Percentiles rank a stretch among this genome's conserved stretches.
Conservation (phyloP, 2,888 invertebrate genomes). For the Helleia helle region DNA sequence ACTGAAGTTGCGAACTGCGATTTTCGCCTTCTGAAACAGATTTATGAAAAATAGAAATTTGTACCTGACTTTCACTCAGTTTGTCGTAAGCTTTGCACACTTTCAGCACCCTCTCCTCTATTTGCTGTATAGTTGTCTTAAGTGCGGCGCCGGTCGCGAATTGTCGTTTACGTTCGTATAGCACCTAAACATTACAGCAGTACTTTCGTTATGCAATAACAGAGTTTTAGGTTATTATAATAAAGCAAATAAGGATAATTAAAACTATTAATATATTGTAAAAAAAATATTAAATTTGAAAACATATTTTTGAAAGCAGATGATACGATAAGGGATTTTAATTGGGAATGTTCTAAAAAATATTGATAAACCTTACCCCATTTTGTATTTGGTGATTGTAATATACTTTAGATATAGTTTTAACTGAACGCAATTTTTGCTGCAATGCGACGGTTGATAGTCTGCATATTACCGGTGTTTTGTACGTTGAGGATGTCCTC, state of each 20-base stretch:
- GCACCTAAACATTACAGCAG: slow-evolving; percentile 60
- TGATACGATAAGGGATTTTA: background rate
- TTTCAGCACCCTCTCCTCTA: slow-evolving; percentile 88
- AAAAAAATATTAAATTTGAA: too few relatives aligned
- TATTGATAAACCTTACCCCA: slow-evolving; percentile 4
- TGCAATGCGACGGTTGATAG: slow-evolving; percentile 45
- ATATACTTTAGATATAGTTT: slow-evolving; percentile 6
- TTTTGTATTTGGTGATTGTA: slow-evolving; percentile 8
- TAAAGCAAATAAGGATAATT: background rate
- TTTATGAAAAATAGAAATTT: slow-evolving; percentile 29
- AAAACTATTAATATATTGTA: too few relatives aligned
- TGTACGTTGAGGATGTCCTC: slow-evolving; percentile 51
- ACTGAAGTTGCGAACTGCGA: slow-evolving; percentile 82
- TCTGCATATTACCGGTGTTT: slow-evolving; percentile 55
- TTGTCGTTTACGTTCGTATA: slow-evolving; percentile 38
- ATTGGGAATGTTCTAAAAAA: slow-evolving; percentile 1
- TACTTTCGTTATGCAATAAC: slow-evolving; percentile 67
- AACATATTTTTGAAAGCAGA: too few relatives aligned
- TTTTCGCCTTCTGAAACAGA: slow-evolving; percentile 78
- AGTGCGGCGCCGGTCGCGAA: slow-evolving; percentile 47
- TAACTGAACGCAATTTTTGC: slow-evolving; percentile 3
- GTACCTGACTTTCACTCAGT: slow-evolving; percentile 89
- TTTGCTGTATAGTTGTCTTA: slow-evolving; percentile 76
- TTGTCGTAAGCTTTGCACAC: slow-evolving; percentile 93
- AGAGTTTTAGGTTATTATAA: slow-evolving; percentile 53